Evolutionary conservation across 2,888 invertebrate genomes (phyloP).

Genomic region (Mystacides longicornis): DNA sequence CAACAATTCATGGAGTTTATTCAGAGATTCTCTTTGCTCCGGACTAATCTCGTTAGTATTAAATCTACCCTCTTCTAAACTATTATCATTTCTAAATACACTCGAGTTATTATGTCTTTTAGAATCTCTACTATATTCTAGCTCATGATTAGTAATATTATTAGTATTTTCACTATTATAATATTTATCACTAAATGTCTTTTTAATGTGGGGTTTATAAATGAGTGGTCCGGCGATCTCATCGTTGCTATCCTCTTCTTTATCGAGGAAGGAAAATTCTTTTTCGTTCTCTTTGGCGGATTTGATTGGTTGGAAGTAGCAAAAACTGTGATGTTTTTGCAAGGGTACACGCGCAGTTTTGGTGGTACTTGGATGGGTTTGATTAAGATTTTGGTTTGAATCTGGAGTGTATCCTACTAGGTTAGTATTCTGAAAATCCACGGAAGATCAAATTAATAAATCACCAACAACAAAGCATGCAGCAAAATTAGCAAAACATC

Average conservation of each 20-base stretch:
- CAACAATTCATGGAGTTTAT: constrained; percentile 22
- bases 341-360: constrained; percentile 34
- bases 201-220: constrained; percentile 37
- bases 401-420: constrained; percentile 42
- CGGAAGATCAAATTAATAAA: background rate
- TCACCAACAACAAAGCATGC: background rate
- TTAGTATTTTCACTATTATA: constrained; percentile 7
- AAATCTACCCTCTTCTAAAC: background rate
- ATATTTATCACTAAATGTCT: constrained; percentile 39
- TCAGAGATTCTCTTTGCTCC: constrained; percentile 21
- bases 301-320: constrained; percentile 59
- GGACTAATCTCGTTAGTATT: constrained; percentile 17
- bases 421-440: constrained; percentile 53
- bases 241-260: constrained; percentile 4
- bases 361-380: constrained; percentile 39
- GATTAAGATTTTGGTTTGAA: constrained; percentile 50
- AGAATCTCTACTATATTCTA: constrained; percentile 5
- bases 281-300: constrained; percentile 37
- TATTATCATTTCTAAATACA: background rate
- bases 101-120: constrained; percentile 5
- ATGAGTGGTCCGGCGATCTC: constrained; percentile 43
- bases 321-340: constrained; percentile 60
- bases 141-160: constrained; percentile 12
- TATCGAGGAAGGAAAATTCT: background rate
- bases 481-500: background rate